Conservation (phyloP, 2,113 vertebrate genomes). For the Coturnix japonica region DNA sequence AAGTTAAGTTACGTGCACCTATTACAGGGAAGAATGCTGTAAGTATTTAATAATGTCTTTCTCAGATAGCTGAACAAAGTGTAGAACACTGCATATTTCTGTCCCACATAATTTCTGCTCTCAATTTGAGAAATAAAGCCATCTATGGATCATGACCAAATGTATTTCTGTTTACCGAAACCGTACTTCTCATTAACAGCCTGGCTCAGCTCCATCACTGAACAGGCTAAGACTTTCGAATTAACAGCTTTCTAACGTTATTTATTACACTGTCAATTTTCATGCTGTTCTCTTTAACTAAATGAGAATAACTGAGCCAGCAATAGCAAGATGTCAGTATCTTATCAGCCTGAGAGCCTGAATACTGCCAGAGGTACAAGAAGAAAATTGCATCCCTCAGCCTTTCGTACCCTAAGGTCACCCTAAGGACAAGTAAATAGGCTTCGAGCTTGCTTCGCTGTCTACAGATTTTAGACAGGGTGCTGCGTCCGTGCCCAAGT, state of each 20-base stretch:
- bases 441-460: neutral
- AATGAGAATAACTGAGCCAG: neutral
- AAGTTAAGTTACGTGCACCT: neutral
- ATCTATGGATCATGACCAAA: neutral
- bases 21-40: neutral
- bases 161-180: neutral
- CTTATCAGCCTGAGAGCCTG: neutral
- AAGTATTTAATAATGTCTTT: neutral
- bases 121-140: neutral
- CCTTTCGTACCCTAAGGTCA: neutral
- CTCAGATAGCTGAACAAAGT: neutral
- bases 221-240: neutral
- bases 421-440: neutral
- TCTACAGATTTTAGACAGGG: neutral
- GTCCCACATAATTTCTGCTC: neutral
- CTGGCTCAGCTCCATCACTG: neutral
- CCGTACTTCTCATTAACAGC: neutral
- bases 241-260: neutral
- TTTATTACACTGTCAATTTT: neutral
- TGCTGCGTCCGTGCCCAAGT: rapidly evolving
- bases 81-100: neutral
- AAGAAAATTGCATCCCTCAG: neutral
- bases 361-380: too few species aligned
- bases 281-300: neutral
- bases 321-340: neutral